Conservation (phyloP, 1,140 invertebrate species). For the Hyles euphorbiae region DNA sequence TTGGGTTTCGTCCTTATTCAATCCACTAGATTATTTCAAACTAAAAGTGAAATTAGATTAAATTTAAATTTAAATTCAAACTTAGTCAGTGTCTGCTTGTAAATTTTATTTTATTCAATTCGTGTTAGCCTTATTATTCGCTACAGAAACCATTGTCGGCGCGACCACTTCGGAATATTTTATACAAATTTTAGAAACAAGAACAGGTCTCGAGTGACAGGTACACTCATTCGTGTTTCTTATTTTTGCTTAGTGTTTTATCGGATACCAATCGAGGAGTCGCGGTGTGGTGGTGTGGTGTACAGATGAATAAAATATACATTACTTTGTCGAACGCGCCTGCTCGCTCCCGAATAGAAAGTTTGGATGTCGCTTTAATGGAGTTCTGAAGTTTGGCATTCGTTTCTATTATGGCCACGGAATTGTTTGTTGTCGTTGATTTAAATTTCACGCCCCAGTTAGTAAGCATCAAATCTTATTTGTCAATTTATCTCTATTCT, state of each 20-base stretch:
- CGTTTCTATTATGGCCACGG: constrained; percentile 56
- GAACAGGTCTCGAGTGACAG: constrained; percentile 67
- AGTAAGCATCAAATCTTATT: constrained; percentile 49
- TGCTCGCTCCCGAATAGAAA: constrained; percentile 49
- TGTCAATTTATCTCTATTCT: constrained; percentile 38
- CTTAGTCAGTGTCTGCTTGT: constrained; percentile 18
- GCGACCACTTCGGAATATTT: constrained; percentile 62
- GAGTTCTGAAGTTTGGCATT: constrained; percentile 59
- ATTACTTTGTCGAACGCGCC: constrained; percentile 46
- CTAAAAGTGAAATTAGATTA: constrained; percentile 8
- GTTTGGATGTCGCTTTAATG: constrained; percentile 59
- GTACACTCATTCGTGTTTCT: constrained; percentile 66
- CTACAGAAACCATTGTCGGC: constrained; percentile 48
- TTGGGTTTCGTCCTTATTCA: too few species aligned
- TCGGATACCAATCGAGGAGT: constrained; percentile 55
- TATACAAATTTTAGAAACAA: constrained; percentile 74
- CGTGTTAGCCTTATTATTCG: constrained; percentile 44
- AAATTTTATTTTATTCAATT: constrained; percentile 32
- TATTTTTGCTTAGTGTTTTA: constrained; percentile 67
- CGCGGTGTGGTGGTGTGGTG: constrained; percentile 49
- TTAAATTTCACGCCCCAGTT: constrained; percentile 60
- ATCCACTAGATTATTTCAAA: too few species aligned
- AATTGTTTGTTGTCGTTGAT: constrained; percentile 63
- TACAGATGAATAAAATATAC: constrained; percentile 67
- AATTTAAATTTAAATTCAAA: constrained; percentile 28